Evolutionary conservation across 2,113 vertebrate genomes (phyloP).

Genomic region (Cavia porcellus): DNA sequence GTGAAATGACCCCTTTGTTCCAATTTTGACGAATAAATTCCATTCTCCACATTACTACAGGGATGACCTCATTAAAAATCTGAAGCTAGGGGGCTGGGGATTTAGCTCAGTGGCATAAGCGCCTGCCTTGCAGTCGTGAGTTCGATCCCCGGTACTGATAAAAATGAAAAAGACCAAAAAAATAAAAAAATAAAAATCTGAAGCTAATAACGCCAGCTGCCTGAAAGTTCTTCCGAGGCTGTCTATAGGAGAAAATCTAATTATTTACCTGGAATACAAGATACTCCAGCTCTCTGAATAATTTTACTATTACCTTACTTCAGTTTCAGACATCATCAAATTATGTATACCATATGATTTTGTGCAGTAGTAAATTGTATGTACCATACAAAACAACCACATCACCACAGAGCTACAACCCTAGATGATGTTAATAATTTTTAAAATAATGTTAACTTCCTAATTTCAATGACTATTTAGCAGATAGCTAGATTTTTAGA

Average conservation of each 20-base stretch:
- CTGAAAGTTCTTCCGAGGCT: slow-evolving; percentile 28
- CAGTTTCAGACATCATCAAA: neutral
- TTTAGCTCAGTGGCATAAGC: no score
- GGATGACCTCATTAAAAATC: neutral
- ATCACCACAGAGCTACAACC: neutral
- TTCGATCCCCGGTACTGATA: no score
- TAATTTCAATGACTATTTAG: neutral
- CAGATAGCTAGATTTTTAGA: neutral
- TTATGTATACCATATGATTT: neutral
- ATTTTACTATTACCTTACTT: neutral
- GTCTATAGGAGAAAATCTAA: neutral
- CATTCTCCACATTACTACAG: neutral
- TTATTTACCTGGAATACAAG: neutral
- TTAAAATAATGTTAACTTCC: neutral
- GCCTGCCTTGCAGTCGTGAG: no score
- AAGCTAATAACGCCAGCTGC: neutral
- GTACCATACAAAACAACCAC: neutral
- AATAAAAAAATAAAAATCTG: no score
- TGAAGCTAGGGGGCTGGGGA: no score
- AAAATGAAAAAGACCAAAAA: no score
- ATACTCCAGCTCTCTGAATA: neutral
- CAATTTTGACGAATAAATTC: neutral
- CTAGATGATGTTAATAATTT: neutral
- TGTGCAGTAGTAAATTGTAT: neutral
- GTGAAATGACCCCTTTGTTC: neutral